Evolutionary conservation across 2,797 vertebrate species (phyloP), one percentile per base, ranked within the genome.

Genomic region (Spondyliosoma cantharus): DNA sequence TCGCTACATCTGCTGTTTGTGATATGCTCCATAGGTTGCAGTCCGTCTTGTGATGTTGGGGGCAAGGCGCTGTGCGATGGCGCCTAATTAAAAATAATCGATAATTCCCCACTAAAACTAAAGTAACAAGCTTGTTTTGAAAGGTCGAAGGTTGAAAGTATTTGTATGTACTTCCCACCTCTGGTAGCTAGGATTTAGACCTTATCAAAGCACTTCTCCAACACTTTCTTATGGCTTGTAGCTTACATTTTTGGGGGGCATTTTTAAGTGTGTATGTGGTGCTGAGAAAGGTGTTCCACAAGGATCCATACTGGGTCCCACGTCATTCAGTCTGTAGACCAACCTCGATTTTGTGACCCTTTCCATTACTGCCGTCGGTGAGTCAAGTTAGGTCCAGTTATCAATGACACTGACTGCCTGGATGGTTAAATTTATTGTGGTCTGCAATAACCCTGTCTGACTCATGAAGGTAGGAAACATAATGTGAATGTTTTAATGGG

Each of bases 361-460:
- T 69, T 45, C 11, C 3, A 1, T 29, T 37, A 42, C 3, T 61
- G 12, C 17, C 53, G 17, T 49, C 3, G 15, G 1, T 43, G 48
- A 54, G 15, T 60, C 8, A 53, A 57, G 69, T 45, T 60, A 57
- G 63, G 71, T 59, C 3, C 14, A 70, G 12, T 71, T 60, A 52
- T 49, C 57, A 63, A 9, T 25, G 8, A 72, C 25, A 60, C 22
- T 62, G 19, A 74, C 37, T 67, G 7, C 42, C 20, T 37, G 3
- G 11, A 45, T n/a, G 1, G 49, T n/a, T 64, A 2, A 20, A 58
- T 56, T 60, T 50, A 74, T 29, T 2, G 5, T 25, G 3, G n/a
- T 49, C 1, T n/a, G 6, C 17, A 54, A 58, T 45, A 54, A 19
- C 9, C 20, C 37, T 15, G 13, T 15, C 37, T 56, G 24, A 45